Conservation (phyloP, 2,797 vertebrate species). For the Falco cherrug region DNA sequence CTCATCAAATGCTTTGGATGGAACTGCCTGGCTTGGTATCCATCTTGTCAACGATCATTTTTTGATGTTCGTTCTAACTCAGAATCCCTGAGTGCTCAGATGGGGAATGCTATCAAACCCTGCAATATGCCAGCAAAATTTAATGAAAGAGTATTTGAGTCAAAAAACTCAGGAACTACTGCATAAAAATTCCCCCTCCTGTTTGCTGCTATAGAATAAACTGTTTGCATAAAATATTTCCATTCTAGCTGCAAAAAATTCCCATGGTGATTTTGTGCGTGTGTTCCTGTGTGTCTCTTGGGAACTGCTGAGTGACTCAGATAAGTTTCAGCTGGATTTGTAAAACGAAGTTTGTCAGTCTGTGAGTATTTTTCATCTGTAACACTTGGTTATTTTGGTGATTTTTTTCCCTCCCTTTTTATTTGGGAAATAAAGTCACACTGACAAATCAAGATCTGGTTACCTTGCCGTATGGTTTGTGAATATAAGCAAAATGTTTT, state of each 20-base stretch:
- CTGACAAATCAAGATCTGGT: neutral
- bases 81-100: neutral
- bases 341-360: conserved; percentile 26
- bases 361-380: neutral
- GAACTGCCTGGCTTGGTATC: neutral
- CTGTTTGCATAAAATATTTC: conserved; percentile 20
- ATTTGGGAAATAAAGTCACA: neutral
- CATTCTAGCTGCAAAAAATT: neutral
- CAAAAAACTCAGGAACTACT: neutral
- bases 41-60: neutral
- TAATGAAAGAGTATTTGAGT: neutral
- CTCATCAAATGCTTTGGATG: neutral
- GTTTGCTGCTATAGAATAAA: neutral
- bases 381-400: neutral
- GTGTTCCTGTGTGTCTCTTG: conserved; percentile 3
- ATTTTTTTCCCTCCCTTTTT: neutral
- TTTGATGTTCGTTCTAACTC: neutral
- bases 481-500: neutral
- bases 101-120: neutral
- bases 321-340: neutral
- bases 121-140: neutral
- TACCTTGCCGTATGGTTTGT: neutral
- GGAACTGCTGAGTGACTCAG: conserved; percentile 47
- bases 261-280: neutral
- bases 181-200: neutral